Percentiles rank a stretch among this genome's conserved stretches.
These are phyloP conservation scores for Zeuzera pyrina DNA, from an alignment of 2,888 invertebrate genomes.

Conservation along the genomic window DNA sequence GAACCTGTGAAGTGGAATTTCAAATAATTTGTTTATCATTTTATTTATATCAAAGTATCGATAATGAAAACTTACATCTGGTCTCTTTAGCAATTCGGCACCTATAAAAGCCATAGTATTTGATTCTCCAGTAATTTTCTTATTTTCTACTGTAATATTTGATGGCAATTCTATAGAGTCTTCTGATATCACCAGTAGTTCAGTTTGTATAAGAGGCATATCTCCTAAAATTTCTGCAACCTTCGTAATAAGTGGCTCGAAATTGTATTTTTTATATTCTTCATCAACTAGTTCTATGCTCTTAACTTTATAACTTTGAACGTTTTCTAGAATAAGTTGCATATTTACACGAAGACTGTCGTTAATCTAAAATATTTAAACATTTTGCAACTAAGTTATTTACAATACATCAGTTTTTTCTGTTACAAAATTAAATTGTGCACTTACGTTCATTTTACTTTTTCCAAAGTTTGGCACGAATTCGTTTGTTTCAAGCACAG, in stretches of 20 bases:
- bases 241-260: constrained; percentile 63
- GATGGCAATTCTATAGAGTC: constrained; percentile 58
- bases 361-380: constrained; percentile 31
- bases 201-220: constrained; percentile 79
- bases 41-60: too few relatives aligned
- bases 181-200: constrained; percentile 72
- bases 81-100: constrained; percentile 61
- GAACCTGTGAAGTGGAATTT: constrained; percentile 34
- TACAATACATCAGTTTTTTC: not conserved
- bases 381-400: not conserved
- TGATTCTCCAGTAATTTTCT: constrained; percentile 70
- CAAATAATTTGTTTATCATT: too few relatives aligned
- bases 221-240: constrained; percentile 77
- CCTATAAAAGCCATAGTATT: constrained; percentile 67
- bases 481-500: constrained; percentile 82
- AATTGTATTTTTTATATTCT: constrained; percentile 60
- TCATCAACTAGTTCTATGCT: constrained; percentile 67
- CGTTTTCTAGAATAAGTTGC: constrained; percentile 83
- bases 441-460: constrained; percentile 45
- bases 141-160: constrained; percentile 74
- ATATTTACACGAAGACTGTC: constrained; percentile 75
- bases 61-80: constrained; percentile 42
- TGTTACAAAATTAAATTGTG: not conserved
- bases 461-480: constrained; percentile 78
- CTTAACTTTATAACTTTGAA: constrained; percentile 74